phyloP scores from a whole-genome alignment of 2,113 vertebrate genomes.

The Bubalus kerabau region DNA sequence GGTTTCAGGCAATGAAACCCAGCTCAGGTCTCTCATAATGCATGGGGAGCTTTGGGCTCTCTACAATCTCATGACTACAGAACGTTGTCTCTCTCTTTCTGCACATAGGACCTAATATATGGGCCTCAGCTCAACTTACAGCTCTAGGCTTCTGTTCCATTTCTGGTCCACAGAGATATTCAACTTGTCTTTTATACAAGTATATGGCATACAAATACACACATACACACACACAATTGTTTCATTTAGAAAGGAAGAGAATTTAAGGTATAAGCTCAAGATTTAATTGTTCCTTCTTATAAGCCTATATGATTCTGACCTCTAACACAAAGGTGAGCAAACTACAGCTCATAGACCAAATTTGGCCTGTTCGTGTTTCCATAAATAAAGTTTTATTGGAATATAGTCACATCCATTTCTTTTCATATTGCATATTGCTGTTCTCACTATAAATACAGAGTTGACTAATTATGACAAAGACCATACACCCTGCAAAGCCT shows the following conservation, averaged over 20 bases:
- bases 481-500: neutral
- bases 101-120: neutral
- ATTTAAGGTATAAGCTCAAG: neutral
- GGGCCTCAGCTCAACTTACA: neutral
- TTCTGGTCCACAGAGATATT: neutral
- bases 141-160: neutral
- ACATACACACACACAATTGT: neutral
- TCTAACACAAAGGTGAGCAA: neutral
- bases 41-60: neutral
- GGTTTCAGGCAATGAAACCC: neutral
- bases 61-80: neutral
- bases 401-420: neutral
- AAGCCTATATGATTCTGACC: neutral
- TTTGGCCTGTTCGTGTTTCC: neutral
- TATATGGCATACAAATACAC: neutral
- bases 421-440: neutral
- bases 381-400: neutral
- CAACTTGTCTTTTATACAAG: neutral
- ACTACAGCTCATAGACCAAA: neutral
- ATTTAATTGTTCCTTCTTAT: neutral
- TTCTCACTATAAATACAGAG: neutral
- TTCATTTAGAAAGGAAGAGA: neutral
- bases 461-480: neutral
- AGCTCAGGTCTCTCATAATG: neutral
- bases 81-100: neutral